Conservation (phyloP, 2,113 vertebrate species). For the Nothocercus julius region DNA sequence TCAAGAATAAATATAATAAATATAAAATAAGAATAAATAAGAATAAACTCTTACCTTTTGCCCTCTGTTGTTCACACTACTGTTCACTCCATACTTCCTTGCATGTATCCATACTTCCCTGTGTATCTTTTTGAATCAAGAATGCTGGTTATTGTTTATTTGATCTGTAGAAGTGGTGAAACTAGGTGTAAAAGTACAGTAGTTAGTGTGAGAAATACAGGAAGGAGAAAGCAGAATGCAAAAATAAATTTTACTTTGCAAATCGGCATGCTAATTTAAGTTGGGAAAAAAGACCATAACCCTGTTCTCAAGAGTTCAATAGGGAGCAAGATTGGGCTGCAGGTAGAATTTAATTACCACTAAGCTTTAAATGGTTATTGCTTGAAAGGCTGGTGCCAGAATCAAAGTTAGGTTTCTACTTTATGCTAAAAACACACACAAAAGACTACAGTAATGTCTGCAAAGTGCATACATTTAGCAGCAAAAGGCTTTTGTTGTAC, state of each 20-base stretch:
- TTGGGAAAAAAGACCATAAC: neutral
- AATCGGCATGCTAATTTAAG: neutral
- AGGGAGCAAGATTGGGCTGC: neutral
- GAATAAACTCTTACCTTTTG: neutral
- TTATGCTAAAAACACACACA: neutral
- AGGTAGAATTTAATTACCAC: constrained; percentile 33
- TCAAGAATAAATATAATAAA: too few relatives aligned
- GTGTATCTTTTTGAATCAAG: neutral
- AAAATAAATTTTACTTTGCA: neutral
- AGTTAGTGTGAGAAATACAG: neutral
- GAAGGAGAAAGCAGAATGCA: neutral
- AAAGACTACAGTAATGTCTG: neutral
- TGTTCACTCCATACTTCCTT: neutral
- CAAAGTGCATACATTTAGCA: neutral
- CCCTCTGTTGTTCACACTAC: neutral
- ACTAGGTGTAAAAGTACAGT: neutral
- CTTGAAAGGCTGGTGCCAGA: neutral
- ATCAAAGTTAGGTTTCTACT: neutral
- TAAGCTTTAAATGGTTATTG: neutral
- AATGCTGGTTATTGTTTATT: neutral
- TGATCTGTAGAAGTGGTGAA: neutral
- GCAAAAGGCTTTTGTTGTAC: constrained; percentile 28
- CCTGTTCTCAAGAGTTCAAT: neutral
- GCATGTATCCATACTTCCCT: neutral
- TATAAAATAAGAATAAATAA: too few relatives aligned